Evolutionary conservation across 2,113 vertebrate species (phyloP).

Genomic region (Gallinago undulata): DNA sequence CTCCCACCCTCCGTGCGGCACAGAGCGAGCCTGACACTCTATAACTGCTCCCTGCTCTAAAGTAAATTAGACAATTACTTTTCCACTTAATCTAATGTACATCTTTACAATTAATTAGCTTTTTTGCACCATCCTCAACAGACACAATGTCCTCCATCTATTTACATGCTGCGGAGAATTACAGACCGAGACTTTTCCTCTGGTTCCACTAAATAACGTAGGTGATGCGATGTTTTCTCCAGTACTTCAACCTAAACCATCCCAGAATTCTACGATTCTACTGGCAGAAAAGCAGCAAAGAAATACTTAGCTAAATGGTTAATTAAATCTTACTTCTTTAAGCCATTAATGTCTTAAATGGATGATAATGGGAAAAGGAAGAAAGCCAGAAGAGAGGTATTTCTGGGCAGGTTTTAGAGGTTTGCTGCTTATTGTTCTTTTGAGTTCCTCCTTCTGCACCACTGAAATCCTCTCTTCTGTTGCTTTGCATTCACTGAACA

Average conservation of each 20-base stretch:
- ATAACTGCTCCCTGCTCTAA: not conserved
- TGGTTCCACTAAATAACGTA: not conserved
- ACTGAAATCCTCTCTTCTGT: not conserved
- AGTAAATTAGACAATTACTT: not conserved
- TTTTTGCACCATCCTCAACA: not conserved
- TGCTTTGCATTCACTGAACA: not conserved
- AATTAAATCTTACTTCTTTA: not conserved
- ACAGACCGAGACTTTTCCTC: not conserved
- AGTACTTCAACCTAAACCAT: not conserved
- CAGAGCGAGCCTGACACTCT: fast-evolving
- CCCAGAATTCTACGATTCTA: not conserved
- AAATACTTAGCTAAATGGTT: not conserved
- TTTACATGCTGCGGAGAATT: not conserved
- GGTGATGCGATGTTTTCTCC: not conserved
- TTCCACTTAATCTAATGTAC: not conserved
- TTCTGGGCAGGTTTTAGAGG: not conserved
- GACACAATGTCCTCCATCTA: not conserved
- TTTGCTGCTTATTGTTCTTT: not conserved
- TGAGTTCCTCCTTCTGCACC: not conserved
- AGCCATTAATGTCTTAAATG: not conserved
- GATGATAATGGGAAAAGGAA: not conserved
- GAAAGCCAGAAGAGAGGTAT: not conserved
- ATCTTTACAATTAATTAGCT: not conserved
- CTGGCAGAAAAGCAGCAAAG: not conserved
- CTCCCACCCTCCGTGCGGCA: not conserved